Base-by-base conservation (phyloP, 2,113 vertebrate genomes). In the Hydrolagus affinis region DNA sequence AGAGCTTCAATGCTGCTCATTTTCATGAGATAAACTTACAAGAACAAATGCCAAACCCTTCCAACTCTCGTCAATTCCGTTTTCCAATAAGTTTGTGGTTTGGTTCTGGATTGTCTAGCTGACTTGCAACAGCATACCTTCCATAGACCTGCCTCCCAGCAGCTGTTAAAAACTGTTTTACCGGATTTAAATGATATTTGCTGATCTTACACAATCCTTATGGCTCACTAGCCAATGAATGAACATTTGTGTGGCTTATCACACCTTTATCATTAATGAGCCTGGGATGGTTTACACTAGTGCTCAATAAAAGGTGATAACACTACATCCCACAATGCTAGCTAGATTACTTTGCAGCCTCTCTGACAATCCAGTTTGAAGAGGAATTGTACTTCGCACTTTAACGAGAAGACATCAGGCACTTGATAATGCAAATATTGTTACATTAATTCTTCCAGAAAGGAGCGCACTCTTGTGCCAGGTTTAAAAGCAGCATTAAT, bases 251-350 rank as follows among this genome's bases (percentile, higher is more conserved):
- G 78, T 83, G 62, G 62, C 19, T 19, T 32, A 83, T 83, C 28
- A 68, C 21, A 25, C 15, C 60, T 83, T 66, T 60, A 83, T 83
- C 62, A 64, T 64, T 68, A 68, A 83, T 66, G 62, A 68, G 60
- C 62, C 62, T 83, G 60, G 60, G 57, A 21, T 32, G 60, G 78
- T 30, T 83, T 83, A 83, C 78, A 83, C 62, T 83, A 83, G 62
- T 7, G 60, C 66, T 83, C 78, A 83, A 83, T 83, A 83, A 83
- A 68, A 83, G 60, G 60, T 83, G 78, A 83, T 83, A 83, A 68
- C 78, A 32, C 10, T 83, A 62, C 32, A 23, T 25, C 2, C 60
- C 12, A 66, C 30, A 64, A 66, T 66, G 14, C 8, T 9, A 78
- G 57, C 10, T 21, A 17, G 15, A 44, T 44, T 44, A 44, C 7